Conservation (phyloP, 2,797 vertebrate genomes). For the Hemitrygon akajei region DNA sequence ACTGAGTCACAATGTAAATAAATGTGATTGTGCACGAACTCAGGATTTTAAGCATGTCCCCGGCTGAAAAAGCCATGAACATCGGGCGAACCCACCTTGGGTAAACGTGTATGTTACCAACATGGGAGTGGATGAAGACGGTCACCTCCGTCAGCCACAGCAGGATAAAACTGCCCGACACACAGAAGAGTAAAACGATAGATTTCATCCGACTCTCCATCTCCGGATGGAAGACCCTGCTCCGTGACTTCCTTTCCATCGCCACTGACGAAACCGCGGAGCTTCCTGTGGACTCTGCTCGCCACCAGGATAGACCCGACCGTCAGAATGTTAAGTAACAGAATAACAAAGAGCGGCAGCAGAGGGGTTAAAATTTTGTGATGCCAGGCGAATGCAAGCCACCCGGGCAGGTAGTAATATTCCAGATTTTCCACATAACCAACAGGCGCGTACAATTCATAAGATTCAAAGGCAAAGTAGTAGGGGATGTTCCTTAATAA, state of each 20-base stretch:
- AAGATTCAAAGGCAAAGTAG: background rate
- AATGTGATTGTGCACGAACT: background rate
- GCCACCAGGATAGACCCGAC: background rate
- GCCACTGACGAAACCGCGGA: background rate
- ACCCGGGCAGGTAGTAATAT: background rate
- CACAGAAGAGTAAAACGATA: too few relatives aligned
- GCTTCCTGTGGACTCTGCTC: background rate
- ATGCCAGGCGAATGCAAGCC: background rate
- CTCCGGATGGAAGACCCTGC: too few relatives aligned
- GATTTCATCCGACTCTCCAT: background rate
- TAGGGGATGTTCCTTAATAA: too few relatives aligned
- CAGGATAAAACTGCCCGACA: background rate
- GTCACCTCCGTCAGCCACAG: background rate
- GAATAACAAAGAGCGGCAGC: background rate
- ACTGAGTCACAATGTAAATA: background rate
- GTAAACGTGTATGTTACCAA: background rate
- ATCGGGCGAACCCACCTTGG: background rate
- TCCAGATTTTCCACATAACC: background rate
- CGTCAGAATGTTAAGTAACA: background rate
- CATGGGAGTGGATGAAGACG: background rate
- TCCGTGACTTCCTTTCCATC: background rate
- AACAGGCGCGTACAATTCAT: background rate
- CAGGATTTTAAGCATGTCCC: background rate
- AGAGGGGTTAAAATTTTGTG: background rate
- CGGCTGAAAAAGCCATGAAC: background rate